These are phyloP conservation scores for Musca vetustissima DNA, from an alignment of 1,140 invertebrate species.

Conservation along the genomic window DNA sequence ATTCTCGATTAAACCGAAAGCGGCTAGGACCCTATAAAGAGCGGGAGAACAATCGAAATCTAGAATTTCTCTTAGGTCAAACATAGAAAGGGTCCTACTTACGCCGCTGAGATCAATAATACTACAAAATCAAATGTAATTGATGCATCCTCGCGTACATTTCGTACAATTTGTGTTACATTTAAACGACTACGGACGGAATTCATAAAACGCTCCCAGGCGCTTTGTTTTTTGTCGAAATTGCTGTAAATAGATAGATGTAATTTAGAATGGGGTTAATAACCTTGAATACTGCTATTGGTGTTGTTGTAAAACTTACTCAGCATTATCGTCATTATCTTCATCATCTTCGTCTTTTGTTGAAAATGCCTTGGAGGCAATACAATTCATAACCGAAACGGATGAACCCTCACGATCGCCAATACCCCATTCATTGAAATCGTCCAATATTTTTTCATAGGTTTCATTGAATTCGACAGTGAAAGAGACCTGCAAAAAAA, in stretches of 20 bases:
- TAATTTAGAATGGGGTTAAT: neutral
- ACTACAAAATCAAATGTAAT: constrained; percentile 76
- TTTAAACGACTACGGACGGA: constrained; percentile 66
- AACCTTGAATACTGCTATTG: neutral
- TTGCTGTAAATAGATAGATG: constrained; percentile 1
- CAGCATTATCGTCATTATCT: constrained; percentile 18
- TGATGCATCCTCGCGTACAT: constrained; percentile 65
- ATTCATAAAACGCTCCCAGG: constrained; percentile 62
- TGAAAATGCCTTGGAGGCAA: constrained; percentile 42
- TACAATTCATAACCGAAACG: constrained; percentile 56
- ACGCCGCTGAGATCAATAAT: constrained; percentile 69
- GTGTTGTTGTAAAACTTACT: constrained; percentile 11
- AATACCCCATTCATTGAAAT: constrained; percentile 55
- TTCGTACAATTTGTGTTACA: constrained; percentile 70
- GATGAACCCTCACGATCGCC: constrained; percentile 54
- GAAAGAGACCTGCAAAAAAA: constrained; percentile 45
- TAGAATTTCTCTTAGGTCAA: neutral
- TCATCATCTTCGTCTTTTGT: constrained; percentile 19
- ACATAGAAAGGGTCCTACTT: too few species aligned
- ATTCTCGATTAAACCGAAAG: constrained; percentile 77
- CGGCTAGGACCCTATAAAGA: constrained; percentile 56
- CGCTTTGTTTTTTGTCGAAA: constrained; percentile 46
- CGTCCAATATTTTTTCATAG: constrained; percentile 55
- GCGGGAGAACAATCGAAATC: neutral
- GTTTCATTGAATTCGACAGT: constrained; percentile 53